These are phyloP conservation scores for Rhynchomys soricoides DNA, from an alignment of 2,113 vertebrate genomes.

Conservation along the genomic window DNA sequence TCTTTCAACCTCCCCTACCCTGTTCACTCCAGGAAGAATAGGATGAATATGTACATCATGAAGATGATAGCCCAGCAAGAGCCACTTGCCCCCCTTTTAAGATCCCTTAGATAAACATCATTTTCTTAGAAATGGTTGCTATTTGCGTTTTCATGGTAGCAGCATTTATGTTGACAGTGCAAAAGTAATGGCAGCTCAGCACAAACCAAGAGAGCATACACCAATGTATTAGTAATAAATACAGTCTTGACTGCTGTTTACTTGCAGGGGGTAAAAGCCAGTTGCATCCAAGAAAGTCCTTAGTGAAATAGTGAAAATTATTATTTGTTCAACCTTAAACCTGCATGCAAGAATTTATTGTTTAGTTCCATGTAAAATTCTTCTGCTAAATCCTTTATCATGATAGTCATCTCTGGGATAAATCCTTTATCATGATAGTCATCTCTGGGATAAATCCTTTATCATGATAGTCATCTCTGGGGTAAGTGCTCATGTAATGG, in stretches of 20 bases:
- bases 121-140: background rate
- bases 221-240: background rate
- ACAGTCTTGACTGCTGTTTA: background rate
- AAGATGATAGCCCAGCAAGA: background rate
- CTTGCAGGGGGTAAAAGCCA: background rate
- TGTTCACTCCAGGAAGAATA: background rate
- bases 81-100: background rate
- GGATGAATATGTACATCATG: background rate
- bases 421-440: background rate
- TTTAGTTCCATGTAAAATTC: background rate
- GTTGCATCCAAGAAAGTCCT: constrained; percentile 42
- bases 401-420: background rate
- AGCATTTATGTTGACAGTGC: background rate
- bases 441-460: background rate
- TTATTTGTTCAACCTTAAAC: constrained; percentile 6
- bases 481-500: background rate
- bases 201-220: background rate
- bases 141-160: background rate
- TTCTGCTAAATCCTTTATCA: background rate
- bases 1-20: background rate
- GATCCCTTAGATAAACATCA: background rate
- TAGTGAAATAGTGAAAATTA: constrained; percentile 37
- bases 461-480: background rate
- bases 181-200: background rate
- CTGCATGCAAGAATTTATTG: constrained; percentile 2